Evolutionary conservation across 2,888 invertebrate species (phyloP), one percentile per base, ranked within the genome.

Genomic region (Pomacea canaliculata): DNA sequence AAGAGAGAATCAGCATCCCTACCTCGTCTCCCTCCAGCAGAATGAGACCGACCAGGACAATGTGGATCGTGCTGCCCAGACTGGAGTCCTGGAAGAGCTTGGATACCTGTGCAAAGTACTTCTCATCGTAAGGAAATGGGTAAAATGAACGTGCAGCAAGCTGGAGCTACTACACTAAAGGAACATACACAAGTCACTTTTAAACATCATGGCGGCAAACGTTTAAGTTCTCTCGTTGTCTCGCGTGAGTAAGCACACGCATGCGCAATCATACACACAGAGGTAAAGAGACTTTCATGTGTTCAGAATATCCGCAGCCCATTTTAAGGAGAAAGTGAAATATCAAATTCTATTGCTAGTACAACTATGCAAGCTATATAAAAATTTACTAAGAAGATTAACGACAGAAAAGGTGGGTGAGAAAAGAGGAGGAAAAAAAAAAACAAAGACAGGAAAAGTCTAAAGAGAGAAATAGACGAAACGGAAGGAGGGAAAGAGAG

Each of bases 41-140:
- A 63, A 89, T 85, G 9, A 89, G 80, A 0, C 88, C 88, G 8
- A 88, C 87, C 23, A 89, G 79, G 18, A 88, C 86, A 1, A 89
- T 86, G 65, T 86, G 86, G 67, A 89, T 86, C 76, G 85, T 86
- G 75, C 85, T 87, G 9, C 88, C 88, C 10, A 89, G 83, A 69
- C 86, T 87, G 10, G 84, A 80, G 77, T 88, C 88, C 70, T 85
- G 85, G 71, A 87, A 89, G 73, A 89, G 73, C 80, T 87, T 96
- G 95, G 71, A 95, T 94, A 77, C 95, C 96, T 93, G 80, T 12
- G 23, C 56, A 27, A 9, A 49, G 51, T 16, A 56, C 2, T 16
- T 7, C 16, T 4, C 16, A 56, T 56, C 51, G 51, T 56, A 56
- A 13, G 51, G 51, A 56, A 37, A 5, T 5, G 37, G 37, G 37